Evolutionary conservation across 1,140 invertebrate genomes (phyloP).

Genomic region (Cyclargus thomasi): DNA sequence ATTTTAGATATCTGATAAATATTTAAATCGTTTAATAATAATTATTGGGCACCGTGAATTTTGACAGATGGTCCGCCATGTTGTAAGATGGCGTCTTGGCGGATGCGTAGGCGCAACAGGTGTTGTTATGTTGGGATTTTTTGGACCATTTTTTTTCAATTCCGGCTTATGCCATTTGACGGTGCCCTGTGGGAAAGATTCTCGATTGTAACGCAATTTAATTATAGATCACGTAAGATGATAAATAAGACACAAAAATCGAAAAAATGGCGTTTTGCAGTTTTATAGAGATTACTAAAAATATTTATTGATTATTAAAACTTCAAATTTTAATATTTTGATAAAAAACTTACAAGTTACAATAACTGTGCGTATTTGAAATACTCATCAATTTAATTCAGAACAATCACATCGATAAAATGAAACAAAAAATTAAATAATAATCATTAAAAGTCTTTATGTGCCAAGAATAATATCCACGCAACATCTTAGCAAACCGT

Average conservation of each 20-base stretch:
- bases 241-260: too few relatives aligned
- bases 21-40: not conserved
- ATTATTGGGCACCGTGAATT: constrained; percentile 40
- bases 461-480: too few relatives aligned
- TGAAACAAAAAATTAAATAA: too few relatives aligned
- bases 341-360: too few relatives aligned
- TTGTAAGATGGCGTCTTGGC: constrained; percentile 51
- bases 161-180: constrained; percentile 28
- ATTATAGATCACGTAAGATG: not conserved
- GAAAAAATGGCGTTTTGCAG: too few relatives aligned
- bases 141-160: constrained; percentile 38
- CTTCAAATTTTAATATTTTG: too few relatives aligned
- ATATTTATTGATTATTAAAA: too few relatives aligned
- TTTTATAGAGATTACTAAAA: too few relatives aligned
- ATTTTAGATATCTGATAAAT: not conserved
- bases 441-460: too few relatives aligned
- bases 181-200: constrained; percentile 25
- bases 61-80: constrained; percentile 64
- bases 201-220: constrained; percentile 5
- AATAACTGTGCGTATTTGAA: too few relatives aligned
- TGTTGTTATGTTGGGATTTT: constrained; percentile 46
- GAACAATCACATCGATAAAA: too few relatives aligned
- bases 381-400: too few relatives aligned
- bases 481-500: not conserved
- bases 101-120: constrained; percentile 65